Base-by-base conservation (phyloP, 2,888 invertebrate genomes). In the Cheilosia scutellata region DNA sequence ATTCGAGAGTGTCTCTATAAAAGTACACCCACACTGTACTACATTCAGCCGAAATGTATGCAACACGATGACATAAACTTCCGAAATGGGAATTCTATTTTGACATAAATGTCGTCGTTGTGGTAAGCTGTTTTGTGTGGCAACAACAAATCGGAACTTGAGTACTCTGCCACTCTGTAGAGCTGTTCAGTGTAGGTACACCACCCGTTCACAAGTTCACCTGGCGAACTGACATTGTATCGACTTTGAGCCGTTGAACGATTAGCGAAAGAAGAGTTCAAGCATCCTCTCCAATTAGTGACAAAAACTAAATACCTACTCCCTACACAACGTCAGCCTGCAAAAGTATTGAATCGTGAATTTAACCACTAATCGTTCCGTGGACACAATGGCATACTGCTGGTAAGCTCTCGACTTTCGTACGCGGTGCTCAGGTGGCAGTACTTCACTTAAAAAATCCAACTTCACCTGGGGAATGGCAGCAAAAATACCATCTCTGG, bases 201-300 rank as follows among this genome's bases (percentile, higher is more conserved):
- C 20, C 25, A 47, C 4, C 47, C 47, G 47, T 49, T 44, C 42
- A 47, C 40, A 40, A 27, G 13, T 25, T 31, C 20, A 25, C 40
- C 37, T 6, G 11, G 40, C 13, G 27, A 4, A 27, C 9, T 27
- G 11, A 51, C 27, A 27, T 29, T 29, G 44, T 70, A 63, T 65
- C 57, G 49, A 42, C 25, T 70, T 65, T 47, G 25, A 62, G 13
- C 47, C 57, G 51, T 68, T 42, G 47, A 68, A 71, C 82, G 68
- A 72, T 78, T 74, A 63, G 57, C 68, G 63, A 57, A 60, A 65
- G 37, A 55, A 70, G 40, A 72, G 68, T 82, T 82, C 68, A 86
- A 82, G 77, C 51, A 86, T 82, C 75, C 62, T 33, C 63, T 77
- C 86, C 86, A 86, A 86, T 86, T 86, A 86, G 86, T 77, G 86